Base-by-base conservation (phyloP, 2,113 vertebrate genomes). In the Phrynocephalus versicolor region DNA sequence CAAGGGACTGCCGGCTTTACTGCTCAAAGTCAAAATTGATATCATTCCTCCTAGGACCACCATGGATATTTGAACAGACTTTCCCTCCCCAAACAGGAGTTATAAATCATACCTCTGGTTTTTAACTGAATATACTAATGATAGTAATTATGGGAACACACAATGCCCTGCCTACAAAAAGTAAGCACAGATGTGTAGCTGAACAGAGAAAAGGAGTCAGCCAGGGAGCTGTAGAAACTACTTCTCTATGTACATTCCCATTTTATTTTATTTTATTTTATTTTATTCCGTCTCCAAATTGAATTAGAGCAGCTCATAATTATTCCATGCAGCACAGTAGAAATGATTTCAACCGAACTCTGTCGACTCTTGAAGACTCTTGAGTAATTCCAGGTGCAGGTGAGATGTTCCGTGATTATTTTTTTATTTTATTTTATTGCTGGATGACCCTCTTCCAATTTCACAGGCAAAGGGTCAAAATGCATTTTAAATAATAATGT, bases 391-490 rank as follows among this genome's bases (percentile, higher is more conserved):
- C 71, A 81, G 69, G 69, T 70, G 81, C 79, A 80, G 70, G 41
- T 80, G 71, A 81, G 70, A 81, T 74, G 69, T 86, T 81, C 84
- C 55, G 57, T 86, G 70, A 64, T 74, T 86, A 79, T 72, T 41
- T 85, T 70, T 67, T 70, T n/a, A n/a, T n/a, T n/a, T n/a, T n/a
- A n/a, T n/a, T n/a, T 81, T 67, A 67, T n/a, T 39, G 70, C 70
- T 65, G 70, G 60, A 39, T 86, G 84, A 86, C 78, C 78, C 84
- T 65, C 57, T 73, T 86, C 71, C 70, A 79, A 45, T 86, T 86
- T 86, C 78, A 86, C 78, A 86, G 84, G 77, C 69, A 85, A 73
- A 35, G 70, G 84, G 84, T 86, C 84, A 86, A 86, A 81, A 74
- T 74, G 41, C 70, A 86, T 81, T 81, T 86, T 70, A 81, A 86